Evolutionary conservation across 1,140 invertebrate species (phyloP), one percentile per base, ranked within the genome.

Genomic region (Chlorops oryzae): DNA sequence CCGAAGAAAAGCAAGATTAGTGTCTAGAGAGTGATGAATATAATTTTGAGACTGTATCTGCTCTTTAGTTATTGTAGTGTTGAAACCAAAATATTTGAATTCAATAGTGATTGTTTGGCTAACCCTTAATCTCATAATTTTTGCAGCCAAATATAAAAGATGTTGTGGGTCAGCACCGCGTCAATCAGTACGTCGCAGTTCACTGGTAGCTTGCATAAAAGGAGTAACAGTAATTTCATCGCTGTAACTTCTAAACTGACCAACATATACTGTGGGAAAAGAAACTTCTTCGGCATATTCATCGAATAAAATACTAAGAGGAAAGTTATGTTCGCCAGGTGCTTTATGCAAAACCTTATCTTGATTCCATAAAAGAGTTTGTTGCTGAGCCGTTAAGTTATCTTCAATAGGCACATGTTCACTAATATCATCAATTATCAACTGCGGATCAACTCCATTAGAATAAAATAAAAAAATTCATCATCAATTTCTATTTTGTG

Each of bases 211-310:
- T 20, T 28, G 25, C 18, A 23, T 47, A n/a, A 15, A 35, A 20
- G 32, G 45, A 13, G 45, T 47, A 5, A 23, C 32, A 21, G 22
- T 47, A 4, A 35, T 6, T 20, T 48, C 50, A 34, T 63, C 62
- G 54, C 52, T 48, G 41, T 61, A 73, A 17, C 17, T 48, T 41
- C 69, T 35, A 49, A 60, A 61, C 43, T 69, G 52, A 34, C 70
- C 66, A 2, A 57, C 42, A 41, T 71, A 72, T 46, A 74, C 70
- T 32, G 37, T 4, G 17, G 66, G 68, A 61, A 73, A 72, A 5
- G 70, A 68, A 18, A 72, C 42, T 55, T 72, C 69, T 58, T 72
- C 68, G 18, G 59, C 60, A 57, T 62, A 47, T 45, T 56, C 52
- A 44, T 68, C 63, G 40, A 51, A 64, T 2, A 62, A 27, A 28